These are phyloP conservation scores for Nasua narica DNA, from an alignment of 2,797 vertebrate genomes.

Conservation along the genomic window DNA sequence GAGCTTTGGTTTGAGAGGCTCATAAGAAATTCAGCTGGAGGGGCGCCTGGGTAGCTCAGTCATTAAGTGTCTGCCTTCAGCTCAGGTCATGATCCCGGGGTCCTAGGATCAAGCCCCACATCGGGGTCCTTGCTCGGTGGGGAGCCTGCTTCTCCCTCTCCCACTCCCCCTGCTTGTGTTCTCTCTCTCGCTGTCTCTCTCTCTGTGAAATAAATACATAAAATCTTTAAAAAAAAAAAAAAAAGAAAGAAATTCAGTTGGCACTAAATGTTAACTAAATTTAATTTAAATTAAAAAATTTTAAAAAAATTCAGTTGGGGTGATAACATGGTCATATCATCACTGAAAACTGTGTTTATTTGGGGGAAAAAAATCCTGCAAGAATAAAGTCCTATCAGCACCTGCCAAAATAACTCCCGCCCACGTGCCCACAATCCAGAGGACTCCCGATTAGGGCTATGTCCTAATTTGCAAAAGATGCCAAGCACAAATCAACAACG, in stretches of 20 bases:
- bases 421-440: background rate
- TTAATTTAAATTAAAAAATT: background rate
- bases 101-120: too few species aligned
- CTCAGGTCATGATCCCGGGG: too few species aligned
- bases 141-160: too few species aligned
- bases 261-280: too few species aligned
- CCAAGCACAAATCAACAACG: slow-evolving; percentile 9
- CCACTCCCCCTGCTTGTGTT: too few species aligned
- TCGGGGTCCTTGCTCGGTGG: too few species aligned
- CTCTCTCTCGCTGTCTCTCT: too few species aligned
- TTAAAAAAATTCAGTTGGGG: background rate
- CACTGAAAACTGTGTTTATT: slow-evolving; percentile 46
- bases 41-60: too few species aligned
- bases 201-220: too few species aligned
- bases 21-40: background rate
- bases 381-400: background rate
- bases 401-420: background rate
- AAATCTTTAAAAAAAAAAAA: background rate
- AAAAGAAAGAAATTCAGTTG: background rate
- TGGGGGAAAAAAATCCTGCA: background rate
- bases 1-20: background rate
- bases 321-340: background rate
- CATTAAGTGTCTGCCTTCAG: too few species aligned
- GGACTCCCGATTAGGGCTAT: background rate
- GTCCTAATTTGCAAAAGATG: background rate